Evolutionary conservation across 2,797 vertebrate genomes (phyloP).

Genomic region (Trachurus trachurus): DNA sequence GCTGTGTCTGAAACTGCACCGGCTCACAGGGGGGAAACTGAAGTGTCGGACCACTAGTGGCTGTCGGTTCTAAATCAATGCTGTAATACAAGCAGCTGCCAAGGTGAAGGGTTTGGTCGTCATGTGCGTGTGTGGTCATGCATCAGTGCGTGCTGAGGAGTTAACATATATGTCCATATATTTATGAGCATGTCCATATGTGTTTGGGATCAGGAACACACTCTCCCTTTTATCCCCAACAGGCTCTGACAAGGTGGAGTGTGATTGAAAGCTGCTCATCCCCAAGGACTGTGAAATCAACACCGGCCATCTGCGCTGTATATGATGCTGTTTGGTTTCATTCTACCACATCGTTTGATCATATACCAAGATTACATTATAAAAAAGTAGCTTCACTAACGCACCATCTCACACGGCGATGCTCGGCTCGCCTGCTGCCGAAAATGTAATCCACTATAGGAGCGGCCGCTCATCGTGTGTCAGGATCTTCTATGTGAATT

Average conservation of each 20-base stretch:
- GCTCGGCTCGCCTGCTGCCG: background rate
- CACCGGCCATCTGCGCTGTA: constrained; percentile 17
- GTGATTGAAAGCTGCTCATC: constrained; percentile 36
- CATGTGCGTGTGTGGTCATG: background rate
- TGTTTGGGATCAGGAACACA: background rate
- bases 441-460: constrained; percentile 1
- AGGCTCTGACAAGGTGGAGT: background rate
- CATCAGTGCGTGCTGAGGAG: constrained; percentile 9
- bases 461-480: background rate
- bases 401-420: background rate
- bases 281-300: constrained; percentile 26
- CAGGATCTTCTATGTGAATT: background rate
- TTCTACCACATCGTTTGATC: constrained; percentile 26
- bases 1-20: constrained; percentile 44
- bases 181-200: constrained; percentile 34
- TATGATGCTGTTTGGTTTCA: constrained; percentile 13
- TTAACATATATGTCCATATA: constrained; percentile 34
- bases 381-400: constrained; percentile 18
- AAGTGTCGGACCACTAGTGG: constrained; percentile 59
- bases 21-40: constrained; percentile 54
- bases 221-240: constrained; percentile 10
- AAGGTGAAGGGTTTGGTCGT: constrained; percentile 50
- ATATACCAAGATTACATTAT: constrained; percentile 20
- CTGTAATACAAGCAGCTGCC: constrained; percentile 57
- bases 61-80: constrained; percentile 67